A percentile compares a stretch with the other conserved stretches of the same genome.
Conservation (phyloP, 2,888 invertebrate genomes). For the Drosophila gaucha region DNA sequence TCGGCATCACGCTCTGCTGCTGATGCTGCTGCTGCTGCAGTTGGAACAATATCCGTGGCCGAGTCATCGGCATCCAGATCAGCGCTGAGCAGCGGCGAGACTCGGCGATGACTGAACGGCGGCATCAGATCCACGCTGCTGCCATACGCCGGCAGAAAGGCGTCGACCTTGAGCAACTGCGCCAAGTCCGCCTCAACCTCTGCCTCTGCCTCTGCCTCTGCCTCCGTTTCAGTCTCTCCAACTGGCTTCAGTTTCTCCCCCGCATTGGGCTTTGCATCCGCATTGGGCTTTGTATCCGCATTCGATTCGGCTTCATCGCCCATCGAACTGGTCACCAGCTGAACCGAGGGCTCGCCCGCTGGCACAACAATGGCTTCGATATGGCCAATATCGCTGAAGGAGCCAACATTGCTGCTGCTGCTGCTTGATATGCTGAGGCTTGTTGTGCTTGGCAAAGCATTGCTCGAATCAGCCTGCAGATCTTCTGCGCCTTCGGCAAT, state of each 20-base stretch:
- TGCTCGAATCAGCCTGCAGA: conserved; percentile 56
- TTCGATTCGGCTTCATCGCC: conserved; percentile 20
- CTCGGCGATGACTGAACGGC: conserved; percentile 66
- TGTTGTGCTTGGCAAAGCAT: conserved; percentile 46
- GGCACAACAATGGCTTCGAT: conserved; percentile 82
- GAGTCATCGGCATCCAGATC: conserved; percentile 31
- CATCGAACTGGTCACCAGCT: conserved; percentile 70
- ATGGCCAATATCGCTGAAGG: conserved; percentile 51
- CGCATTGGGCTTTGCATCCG: background rate
- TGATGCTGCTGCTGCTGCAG: background rate
- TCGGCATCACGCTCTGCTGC: conserved; percentile 7
- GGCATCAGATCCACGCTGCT: conserved; percentile 55
- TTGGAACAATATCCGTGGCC: conserved; percentile 48
- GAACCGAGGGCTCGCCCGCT: conserved; percentile 59
- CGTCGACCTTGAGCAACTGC: conserved; percentile 77
- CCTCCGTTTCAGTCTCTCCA: background rate
- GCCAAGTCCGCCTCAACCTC: conserved; percentile 43
- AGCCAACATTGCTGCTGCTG: conserved; percentile 22
- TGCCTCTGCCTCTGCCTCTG: conserved; percentile 4
- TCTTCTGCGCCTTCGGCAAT: conserved; percentile 40
- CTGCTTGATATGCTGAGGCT: conserved; percentile 30
- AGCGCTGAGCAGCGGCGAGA: conserved; percentile 68
- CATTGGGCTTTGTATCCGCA: conserved; percentile 5
- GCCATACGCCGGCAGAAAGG: conserved; percentile 69
- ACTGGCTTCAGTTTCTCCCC: conserved; percentile 2